Percentiles rank a stretch among this genome's conserved stretches.
Conservation (phyloP, 2,888 invertebrate genomes). For the Nomada fucata region DNA sequence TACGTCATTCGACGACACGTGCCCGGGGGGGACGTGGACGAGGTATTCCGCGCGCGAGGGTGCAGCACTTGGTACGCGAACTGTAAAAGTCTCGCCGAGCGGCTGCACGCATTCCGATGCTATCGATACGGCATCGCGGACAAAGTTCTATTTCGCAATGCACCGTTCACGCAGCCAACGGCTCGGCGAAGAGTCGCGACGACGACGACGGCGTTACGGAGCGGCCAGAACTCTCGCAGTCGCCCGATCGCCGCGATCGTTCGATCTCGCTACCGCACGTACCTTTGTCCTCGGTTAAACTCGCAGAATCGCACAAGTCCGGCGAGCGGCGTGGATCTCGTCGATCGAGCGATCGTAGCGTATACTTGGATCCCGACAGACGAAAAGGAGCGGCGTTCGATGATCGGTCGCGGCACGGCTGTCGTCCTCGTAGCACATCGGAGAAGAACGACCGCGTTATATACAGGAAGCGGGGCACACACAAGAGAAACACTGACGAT, state of each 20-base stretch:
- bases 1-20: slow-evolving; percentile 2
- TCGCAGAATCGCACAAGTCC: not conserved
- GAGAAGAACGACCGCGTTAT: not conserved
- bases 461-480: slow-evolving; percentile 5
- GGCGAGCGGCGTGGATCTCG: too few relatives aligned
- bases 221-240: not conserved
- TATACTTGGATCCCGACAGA: not conserved
- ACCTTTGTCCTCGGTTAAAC: slow-evolving; percentile 11
- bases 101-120: not conserved
- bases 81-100: not conserved
- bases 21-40: not conserved
- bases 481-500: slow-evolving; percentile 26
- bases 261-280: slow-evolving; percentile 4
- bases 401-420: not conserved
- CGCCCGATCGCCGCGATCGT: not conserved
- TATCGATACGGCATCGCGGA: slow-evolving; percentile 7
- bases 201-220: not conserved
- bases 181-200: not conserved
- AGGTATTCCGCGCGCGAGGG: not conserved
- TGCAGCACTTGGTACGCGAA: not conserved
- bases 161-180: slow-evolving; percentile 36
- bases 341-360: too few relatives aligned
- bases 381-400: not conserved
- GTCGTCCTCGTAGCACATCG: not conserved
- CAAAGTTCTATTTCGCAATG: slow-evolving; percentile 38